Conservation (phyloP, 1,140 invertebrate species). For the Neomicropteryx cornuta region DNA sequence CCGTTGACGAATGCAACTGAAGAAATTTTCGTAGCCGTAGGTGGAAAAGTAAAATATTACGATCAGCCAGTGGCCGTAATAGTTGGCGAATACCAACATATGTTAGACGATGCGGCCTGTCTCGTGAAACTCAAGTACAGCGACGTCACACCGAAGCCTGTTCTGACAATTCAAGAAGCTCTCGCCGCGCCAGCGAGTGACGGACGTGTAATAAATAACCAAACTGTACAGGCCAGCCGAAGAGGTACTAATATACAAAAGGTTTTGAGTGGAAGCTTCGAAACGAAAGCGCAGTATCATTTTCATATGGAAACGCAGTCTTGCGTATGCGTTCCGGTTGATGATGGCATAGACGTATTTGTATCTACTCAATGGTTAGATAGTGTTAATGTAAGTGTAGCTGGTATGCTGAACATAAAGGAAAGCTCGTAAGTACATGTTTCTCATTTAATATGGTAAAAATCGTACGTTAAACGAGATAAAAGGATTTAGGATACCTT, state of each 20-base stretch:
- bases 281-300: slow-evolving; percentile 29
- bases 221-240: slow-evolving; percentile 22
- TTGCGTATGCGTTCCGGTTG: slow-evolving; percentile 48
- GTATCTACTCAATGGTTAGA: slow-evolving; percentile 56
- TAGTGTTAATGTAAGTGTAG: slow-evolving; percentile 42
- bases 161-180: slow-evolving; percentile 25
- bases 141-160: slow-evolving; percentile 20
- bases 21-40: slow-evolving; percentile 44
- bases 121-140: slow-evolving; percentile 59
- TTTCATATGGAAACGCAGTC: slow-evolving; percentile 48
- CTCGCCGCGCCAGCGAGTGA: slow-evolving; percentile 23
- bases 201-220: slow-evolving; percentile 20
- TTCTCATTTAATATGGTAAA: neutral
- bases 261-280: slow-evolving; percentile 24
- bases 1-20: slow-evolving; percentile 25
- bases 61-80: slow-evolving; percentile 66
- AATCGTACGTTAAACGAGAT: too few species aligned
- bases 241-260: slow-evolving; percentile 27
- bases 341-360: slow-evolving; percentile 57
- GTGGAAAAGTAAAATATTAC: slow-evolving; percentile 44
- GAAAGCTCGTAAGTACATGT: slow-evolving; percentile 20
- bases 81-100: slow-evolving; percentile 49
- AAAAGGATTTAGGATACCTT: slow-evolving; percentile 30
- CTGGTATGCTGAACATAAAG: slow-evolving; percentile 37
- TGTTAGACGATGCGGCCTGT: slow-evolving; percentile 53